A percentile compares a stretch with the other conserved stretches of the same genome.
Evolutionary conservation across 2,888 invertebrate genomes (phyloP).

Genomic region (Meiosimyza platycephala): DNA sequence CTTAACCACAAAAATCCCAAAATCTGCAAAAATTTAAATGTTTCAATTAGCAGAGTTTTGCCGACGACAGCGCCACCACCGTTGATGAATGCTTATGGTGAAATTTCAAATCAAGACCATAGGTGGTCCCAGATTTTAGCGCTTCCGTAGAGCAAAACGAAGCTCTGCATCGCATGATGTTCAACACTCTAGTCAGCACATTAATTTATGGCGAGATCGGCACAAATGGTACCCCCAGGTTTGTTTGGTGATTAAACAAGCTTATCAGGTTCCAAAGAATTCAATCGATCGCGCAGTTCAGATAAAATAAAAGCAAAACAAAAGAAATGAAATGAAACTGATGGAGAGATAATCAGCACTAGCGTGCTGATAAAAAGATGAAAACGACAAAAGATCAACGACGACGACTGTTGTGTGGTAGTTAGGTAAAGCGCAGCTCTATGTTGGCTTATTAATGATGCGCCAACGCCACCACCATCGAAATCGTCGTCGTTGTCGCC

Average conservation of each 20-base stretch:
- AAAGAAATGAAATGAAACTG: constrained; percentile 2
- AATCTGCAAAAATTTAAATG: not conserved
- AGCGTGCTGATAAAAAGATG: not conserved
- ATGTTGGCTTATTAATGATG: constrained; percentile 37
- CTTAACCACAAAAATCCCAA: not conserved
- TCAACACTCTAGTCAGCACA: not conserved
- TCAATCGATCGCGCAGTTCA: constrained; percentile 25
- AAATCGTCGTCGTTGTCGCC: constrained; percentile 35
- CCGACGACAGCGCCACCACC: not conserved
- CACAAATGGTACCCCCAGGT: constrained; percentile 7
- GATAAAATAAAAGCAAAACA: not conserved
- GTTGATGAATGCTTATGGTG: not conserved
- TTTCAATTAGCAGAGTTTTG: constrained; percentile 27
- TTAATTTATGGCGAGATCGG: constrained; percentile 13
- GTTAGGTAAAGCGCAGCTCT: not conserved
- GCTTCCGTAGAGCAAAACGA: constrained; percentile 27
- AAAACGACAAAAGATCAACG: not conserved
- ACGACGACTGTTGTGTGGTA: not conserved
- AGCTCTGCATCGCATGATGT: not conserved
- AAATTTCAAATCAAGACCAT: not conserved
- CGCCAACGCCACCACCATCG: constrained; percentile 37
- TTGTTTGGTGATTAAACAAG: constrained; percentile 18
- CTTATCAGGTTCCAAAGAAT: constrained; percentile 32
- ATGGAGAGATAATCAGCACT: not conserved
- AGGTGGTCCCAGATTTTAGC: constrained; percentile 33